Base-by-base conservation (phyloP, 92 coral and sea anemone species). In the Actinernus sp. region DNA sequence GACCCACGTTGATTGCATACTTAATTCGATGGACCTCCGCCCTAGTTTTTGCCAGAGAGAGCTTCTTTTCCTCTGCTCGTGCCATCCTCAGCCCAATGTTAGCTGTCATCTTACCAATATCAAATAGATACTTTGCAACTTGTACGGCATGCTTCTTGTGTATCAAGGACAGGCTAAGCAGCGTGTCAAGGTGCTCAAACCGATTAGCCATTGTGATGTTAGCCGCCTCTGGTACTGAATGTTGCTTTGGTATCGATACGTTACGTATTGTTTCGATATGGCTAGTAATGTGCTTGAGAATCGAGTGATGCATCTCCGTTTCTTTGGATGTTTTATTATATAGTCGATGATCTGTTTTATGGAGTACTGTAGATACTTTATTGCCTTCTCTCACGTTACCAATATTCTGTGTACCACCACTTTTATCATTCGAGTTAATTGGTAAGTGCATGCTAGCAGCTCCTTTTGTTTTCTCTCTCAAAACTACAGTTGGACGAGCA, bases 91-190 rank as follows among this genome's bases (percentile, higher is more conserved):
- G 12, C 22, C 98, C 98, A 6, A 92, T 89, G 20, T 94, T 87
- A 2, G 89, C 78, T 0, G 97, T 89, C 22, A 90, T 80, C 34
- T 85, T 86, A 4, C 98, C 98, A 26, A 94, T 89, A 26, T 87
- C 85, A 61, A 90, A 57, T 25, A 94, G 60, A 54, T 88, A 79
- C 36, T 77, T 82, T 3, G 84, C 77, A 19, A 90, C 84, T 49
- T 82, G 87, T 9, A 68, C 67, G 6, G 96, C 83, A 32, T 78
- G 88, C 55, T 90, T 62, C 64, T 51, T 85, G 40, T 80, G 82
- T 30, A 80, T 76, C 1, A 90, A 26, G 1, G 96, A 85, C 24
- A 80, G 43, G 28, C 59, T 65, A 37, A 90, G 49, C n/a, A 85
- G 81, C 14, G 68, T 76, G 50, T 90, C 85, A 5, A 90, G 54